Percentiles rank a stretch among this genome's conserved stretches.
Conservation (phyloP, 2,888 invertebrate genomes). For the Lochmaea crataegi region DNA sequence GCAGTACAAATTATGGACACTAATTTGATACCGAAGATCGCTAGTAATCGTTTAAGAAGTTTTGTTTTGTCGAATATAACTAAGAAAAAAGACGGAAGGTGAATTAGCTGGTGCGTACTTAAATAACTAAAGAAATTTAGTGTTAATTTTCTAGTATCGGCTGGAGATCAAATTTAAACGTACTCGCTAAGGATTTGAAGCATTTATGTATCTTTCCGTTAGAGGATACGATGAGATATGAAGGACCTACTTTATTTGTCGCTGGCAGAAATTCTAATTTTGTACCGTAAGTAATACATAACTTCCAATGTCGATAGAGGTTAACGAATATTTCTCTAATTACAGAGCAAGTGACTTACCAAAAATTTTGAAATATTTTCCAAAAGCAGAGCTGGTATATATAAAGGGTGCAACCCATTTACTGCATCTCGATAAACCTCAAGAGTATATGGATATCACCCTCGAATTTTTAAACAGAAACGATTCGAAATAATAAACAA, state of each 20-base stretch:
- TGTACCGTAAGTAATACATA: constrained; percentile 70
- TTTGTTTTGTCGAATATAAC: constrained; percentile 89
- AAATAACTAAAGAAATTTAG: background rate
- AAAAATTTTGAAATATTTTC: constrained; percentile 77
- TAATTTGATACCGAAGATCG: constrained; percentile 71
- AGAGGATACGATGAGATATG: constrained; percentile 53
- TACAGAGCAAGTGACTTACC: constrained; percentile 69
- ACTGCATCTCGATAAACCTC: constrained; percentile 92
- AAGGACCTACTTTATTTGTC: constrained; percentile 83
- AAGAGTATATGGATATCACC: constrained; percentile 76
- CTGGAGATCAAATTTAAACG: constrained; percentile 86
- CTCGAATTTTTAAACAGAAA: constrained; percentile 71
- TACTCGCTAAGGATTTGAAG: constrained; percentile 75
- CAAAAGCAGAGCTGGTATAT: constrained; percentile 75
- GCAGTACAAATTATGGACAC: constrained; percentile 76
- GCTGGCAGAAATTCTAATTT: constrained; percentile 86
- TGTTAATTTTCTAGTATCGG: constrained; percentile 64
- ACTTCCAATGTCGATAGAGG: too few relatives aligned
- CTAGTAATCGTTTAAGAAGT: constrained; percentile 63
- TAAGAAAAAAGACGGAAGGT: constrained; percentile 60
- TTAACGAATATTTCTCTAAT: too few relatives aligned
- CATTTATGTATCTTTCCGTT: constrained; percentile 75
- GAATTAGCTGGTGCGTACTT: constrained; percentile 15
- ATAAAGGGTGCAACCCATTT: constrained; percentile 90
- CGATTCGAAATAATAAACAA: background rate